Evolutionary conservation across 2,113 vertebrate genomes (phyloP), one percentile per base, ranked within the genome.

Genomic region (Columbina picui): DNA sequence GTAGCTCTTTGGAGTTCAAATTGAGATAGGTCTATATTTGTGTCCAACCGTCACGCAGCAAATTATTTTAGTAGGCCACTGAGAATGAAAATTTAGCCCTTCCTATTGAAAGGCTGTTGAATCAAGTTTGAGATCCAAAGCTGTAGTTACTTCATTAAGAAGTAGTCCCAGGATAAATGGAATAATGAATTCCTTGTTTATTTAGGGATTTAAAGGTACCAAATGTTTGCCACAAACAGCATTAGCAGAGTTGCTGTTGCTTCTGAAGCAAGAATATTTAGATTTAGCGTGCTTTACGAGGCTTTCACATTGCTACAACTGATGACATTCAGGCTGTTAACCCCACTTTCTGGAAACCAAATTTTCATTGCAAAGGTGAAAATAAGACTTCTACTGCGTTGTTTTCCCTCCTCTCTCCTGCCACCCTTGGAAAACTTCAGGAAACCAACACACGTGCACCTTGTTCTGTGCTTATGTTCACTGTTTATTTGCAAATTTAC

Each of bases 21-120:
- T 64, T 86, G 41, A 79, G 89, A 76, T 70, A 27, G 47, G 73
- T 55, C 91, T 92, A 19, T 84, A 60, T 84, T 88, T 95, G 83
- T 94, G 82, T 60, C 71, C 74, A 34, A 8, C 49, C 8, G 45
- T 96, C 73, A 86, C 3, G 36, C 50, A 91, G 87, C 92, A 49
- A 52, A 65, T 47, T 43, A 43, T 75, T 89, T 80, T 74, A 73
- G 56, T 65, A 78, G 80, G 23, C 81, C 36, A 95, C 93, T 89
- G 43, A 78, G 74, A 32, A 73, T 74, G 50, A 63, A 81, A 74
- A 59, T 78, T 41, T 47, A 64, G 77, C 45, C 68, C 41, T 52
- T 57, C 7, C 50, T 67, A 12, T 30, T 38, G 39, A 60, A 10
- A 7, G 34, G 41, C n/a, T 43, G 29, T 52, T 29, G 68, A 68